These are phyloP conservation scores for Argyrosomus regius DNA, from an alignment of 2,797 vertebrate species.

Conservation along the genomic window DNA sequence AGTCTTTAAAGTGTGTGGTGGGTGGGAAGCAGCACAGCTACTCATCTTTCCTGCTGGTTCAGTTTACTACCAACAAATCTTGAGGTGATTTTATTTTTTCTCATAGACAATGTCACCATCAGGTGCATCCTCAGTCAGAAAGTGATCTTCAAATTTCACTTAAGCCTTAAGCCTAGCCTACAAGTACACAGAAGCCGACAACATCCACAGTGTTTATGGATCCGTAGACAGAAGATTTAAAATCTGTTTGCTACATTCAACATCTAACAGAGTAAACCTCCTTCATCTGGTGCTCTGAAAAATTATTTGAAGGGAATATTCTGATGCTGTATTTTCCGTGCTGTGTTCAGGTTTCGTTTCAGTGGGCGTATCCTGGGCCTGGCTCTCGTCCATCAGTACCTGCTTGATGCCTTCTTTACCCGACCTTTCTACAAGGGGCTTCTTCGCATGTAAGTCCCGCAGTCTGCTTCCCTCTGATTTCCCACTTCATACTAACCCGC, in stretches of 20 bases:
- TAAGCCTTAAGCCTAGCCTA: not conserved
- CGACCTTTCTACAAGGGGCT: conserved; percentile 98
- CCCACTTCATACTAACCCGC: not conserved
- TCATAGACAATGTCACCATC: conserved; percentile 32
- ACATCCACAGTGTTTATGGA: not conserved
- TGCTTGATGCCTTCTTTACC: conserved; percentile 98
- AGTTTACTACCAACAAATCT: conserved; percentile 3
- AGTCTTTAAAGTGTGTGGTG: conserved; percentile 2
- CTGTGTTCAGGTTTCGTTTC: conserved; percentile 91
- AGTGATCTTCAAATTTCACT: conserved; percentile 13
- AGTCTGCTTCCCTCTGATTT: not conserved
- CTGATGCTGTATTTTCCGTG: not conserved
- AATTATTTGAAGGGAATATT: not conserved
- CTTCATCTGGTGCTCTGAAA: not conserved
- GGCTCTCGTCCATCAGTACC: conserved; percentile 96
- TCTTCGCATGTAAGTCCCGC: conserved; percentile 92
- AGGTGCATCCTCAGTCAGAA: conserved; percentile 15
- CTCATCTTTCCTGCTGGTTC: conserved; percentile 1
- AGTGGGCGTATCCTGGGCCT: conserved; percentile 97
- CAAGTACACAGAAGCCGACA: not conserved
- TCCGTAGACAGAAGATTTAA: not conserved
- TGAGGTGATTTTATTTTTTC: conserved; percentile 6
- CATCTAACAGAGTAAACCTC: not conserved
- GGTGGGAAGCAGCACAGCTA: not conserved
- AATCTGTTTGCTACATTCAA: not conserved